Percentiles rank a stretch among this genome's conserved stretches.
phyloP scores from a whole-genome alignment of 2,797 vertebrate genomes.

The Antrozous pallidus region DNA sequence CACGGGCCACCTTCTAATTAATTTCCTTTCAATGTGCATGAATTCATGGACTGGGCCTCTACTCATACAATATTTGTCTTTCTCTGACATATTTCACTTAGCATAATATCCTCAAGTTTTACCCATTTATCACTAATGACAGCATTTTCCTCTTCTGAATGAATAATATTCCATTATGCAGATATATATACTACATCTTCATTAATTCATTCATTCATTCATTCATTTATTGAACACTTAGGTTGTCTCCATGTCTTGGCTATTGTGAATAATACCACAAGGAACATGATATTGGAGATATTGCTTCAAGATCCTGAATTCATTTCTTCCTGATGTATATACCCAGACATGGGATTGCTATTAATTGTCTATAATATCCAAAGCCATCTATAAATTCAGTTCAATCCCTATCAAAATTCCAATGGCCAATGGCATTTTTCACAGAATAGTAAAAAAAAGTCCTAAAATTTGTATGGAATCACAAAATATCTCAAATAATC shows the following conservation, averaged over 20 bases:
- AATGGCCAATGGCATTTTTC: not conserved
- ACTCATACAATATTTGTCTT: not conserved
- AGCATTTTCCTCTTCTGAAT: not conserved
- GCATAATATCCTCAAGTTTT: not conserved
- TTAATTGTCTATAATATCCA: not conserved
- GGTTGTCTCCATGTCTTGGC: not conserved
- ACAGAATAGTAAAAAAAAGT: not conserved
- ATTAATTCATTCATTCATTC: not conserved
- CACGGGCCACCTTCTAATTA: too few species aligned
- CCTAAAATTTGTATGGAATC: not conserved
- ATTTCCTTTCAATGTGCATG: too few species aligned
- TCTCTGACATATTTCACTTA: not conserved
- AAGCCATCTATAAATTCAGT: not conserved
- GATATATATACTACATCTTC: not conserved
- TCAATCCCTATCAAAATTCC: not conserved
- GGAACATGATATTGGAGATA: not conserved
- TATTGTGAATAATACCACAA: not conserved
- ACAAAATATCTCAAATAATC: not conserved
- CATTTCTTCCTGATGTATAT: not conserved
- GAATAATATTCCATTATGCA: not conserved
- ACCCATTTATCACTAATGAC: not conserved
- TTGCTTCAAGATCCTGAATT: not conserved
- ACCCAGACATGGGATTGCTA: not conserved
- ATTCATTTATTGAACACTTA: not conserved
- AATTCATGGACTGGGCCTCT: too few species aligned